phyloP scores from a whole-genome alignment of 1,140 invertebrate species.

The Pachypeltis micranthus region DNA sequence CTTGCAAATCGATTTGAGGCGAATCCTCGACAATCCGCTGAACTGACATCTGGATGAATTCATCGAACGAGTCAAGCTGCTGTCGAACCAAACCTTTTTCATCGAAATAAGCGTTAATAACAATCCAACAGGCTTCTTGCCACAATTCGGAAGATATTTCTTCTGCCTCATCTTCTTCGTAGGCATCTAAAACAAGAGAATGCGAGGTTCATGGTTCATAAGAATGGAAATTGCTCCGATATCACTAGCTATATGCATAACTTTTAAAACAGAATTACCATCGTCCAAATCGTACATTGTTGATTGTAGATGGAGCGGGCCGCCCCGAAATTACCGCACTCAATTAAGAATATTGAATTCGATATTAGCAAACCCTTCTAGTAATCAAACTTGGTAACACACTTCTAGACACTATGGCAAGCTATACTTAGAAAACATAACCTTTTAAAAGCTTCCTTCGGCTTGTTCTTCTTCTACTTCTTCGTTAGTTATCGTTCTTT shows the following conservation, averaged over 20 bases:
- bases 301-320: neutral
- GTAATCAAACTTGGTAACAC: no score
- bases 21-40: conserved; percentile 98
- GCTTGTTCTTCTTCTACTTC: no score
- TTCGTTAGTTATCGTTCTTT: no score
- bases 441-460: no score
- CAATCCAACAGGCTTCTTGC: conserved; percentile 99
- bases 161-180: conserved; percentile 65
- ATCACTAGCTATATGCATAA: neutral
- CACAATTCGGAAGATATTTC: conserved; percentile 91
- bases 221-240: neutral
- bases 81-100: conserved; percentile 98
- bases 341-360: no score
- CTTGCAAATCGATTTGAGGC: conserved; percentile 91
- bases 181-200: conserved; percentile 42
- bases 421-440: no score
- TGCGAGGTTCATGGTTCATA: neutral
- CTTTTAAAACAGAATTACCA: conserved; percentile 14
- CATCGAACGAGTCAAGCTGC: conserved; percentile 97
- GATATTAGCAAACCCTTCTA: no score
- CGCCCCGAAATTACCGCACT: neutral
- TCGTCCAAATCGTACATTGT: conserved; percentile 17
- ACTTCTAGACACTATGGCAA: no score
- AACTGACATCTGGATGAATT: conserved; percentile 99
- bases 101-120: conserved; percentile 98